These are phyloP conservation scores for Anoplolepis gracilipes DNA, from an alignment of 1,140 invertebrate genomes.

Conservation along the genomic window DNA sequence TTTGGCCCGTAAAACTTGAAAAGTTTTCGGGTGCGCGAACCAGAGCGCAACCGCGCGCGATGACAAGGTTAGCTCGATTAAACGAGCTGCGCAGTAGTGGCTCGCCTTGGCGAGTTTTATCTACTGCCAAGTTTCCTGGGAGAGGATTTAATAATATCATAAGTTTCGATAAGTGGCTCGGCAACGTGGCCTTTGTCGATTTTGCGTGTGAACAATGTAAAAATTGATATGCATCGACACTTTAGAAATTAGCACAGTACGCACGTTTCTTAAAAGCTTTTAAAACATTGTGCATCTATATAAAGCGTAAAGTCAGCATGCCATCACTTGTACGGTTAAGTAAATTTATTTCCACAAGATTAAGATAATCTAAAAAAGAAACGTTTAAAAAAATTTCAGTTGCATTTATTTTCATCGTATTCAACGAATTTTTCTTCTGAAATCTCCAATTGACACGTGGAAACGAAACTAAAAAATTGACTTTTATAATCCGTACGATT, in stretches of 20 bases:
- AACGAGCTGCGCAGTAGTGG: slow-evolving; percentile 23
- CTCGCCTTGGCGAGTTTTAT: slow-evolving; percentile 50
- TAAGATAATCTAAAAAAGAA: neutral
- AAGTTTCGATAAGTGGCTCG: slow-evolving; percentile 54
- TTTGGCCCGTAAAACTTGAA: slow-evolving; percentile 44
- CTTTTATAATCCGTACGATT: neutral
- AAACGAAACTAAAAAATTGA: neutral
- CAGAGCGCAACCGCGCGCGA: slow-evolving; percentile 44
- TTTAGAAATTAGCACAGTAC: slow-evolving; percentile 56
- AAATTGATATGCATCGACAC: slow-evolving; percentile 49
- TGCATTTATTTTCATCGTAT: neutral
- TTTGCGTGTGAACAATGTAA: slow-evolving; percentile 19
- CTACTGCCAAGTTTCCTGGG: slow-evolving; percentile 50
- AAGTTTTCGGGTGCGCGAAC: slow-evolving; percentile 36
- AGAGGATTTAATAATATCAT: slow-evolving; percentile 57
- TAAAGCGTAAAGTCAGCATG: neutral
- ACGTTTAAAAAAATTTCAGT: neutral
- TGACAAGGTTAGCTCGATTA: slow-evolving; percentile 59
- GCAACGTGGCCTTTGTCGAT: slow-evolving; percentile 14
- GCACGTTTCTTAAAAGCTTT: slow-evolving; percentile 37
- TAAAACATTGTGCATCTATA: slow-evolving; percentile 13
- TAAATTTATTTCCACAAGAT: slow-evolving; percentile 15
- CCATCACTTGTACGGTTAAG: neutral
- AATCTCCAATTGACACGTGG: neutral
- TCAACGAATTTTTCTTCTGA: neutral